Evolutionary conservation across 2,113 vertebrate species (phyloP).

Genomic region (Cisticola juncidis): DNA sequence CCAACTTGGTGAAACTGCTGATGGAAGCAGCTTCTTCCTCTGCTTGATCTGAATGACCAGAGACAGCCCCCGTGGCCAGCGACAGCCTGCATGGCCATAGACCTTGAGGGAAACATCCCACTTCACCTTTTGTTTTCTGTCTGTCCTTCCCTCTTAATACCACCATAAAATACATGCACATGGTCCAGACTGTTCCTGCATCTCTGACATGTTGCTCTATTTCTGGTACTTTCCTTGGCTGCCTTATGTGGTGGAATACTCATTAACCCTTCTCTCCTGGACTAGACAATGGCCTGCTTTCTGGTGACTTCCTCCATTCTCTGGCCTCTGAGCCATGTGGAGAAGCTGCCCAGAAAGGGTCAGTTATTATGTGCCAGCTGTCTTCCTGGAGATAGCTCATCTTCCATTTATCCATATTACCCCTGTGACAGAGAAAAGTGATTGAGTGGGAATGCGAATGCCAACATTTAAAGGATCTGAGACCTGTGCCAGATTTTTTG

Average conservation of each 20-base stretch:
- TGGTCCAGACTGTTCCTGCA: not conserved
- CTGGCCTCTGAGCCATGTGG: not conserved
- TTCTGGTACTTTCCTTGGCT: not conserved
- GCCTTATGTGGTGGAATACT: not conserved
- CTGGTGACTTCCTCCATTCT: not conserved
- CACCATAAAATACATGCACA: rapidly evolving
- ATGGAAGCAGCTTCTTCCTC: not conserved
- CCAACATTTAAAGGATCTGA: not conserved
- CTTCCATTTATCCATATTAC: not conserved
- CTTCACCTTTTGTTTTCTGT: not conserved
- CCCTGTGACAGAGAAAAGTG: not conserved
- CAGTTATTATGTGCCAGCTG: not conserved
- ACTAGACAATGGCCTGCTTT: not conserved
- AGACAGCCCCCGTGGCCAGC: not conserved
- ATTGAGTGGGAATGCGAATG: not conserved
- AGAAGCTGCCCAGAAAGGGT: not conserved
- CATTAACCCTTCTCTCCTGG: not conserved
- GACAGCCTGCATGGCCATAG: not conserved
- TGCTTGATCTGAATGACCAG: not conserved
- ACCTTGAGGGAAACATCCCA: rapidly evolving
- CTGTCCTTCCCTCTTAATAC: not conserved
- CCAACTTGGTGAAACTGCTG: not conserved
- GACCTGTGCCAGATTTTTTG: not conserved
- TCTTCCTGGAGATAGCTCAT: not conserved
- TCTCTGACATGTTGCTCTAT: not conserved